These are phyloP conservation scores for Naja naja DNA, from an alignment of 2,113 vertebrate genomes.

Conservation along the genomic window DNA sequence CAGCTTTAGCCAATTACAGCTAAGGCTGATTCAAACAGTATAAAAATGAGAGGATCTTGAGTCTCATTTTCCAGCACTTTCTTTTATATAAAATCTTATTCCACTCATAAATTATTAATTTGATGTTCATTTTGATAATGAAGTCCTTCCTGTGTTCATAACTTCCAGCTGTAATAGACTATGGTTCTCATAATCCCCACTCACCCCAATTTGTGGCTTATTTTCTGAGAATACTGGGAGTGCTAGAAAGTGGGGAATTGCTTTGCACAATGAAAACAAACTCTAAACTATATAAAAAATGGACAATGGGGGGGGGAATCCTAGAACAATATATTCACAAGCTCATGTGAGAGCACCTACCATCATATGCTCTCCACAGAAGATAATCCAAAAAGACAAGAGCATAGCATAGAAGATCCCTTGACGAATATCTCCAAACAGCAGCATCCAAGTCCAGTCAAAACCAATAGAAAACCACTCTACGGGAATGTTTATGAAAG, in stretches of 20 bases:
- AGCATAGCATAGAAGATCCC: constrained; percentile 98
- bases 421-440: constrained; percentile 95
- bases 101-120: background rate
- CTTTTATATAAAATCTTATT: background rate
- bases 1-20: background rate
- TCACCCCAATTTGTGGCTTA: background rate
- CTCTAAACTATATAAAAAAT: background rate
- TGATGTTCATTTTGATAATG: background rate
- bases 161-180: background rate
- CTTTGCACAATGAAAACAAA: background rate
- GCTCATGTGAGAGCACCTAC: constrained; percentile 54
- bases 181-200: background rate
- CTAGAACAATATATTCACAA: background rate
- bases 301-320: background rate
- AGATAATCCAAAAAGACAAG: constrained; percentile 99
- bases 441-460: constrained; percentile 98
- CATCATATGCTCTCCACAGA: constrained; percentile 99
- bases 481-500: constrained; percentile 95
- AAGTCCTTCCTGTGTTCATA: background rate
- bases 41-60: background rate
- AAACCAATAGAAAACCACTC: constrained; percentile 98
- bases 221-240: background rate
- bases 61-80: background rate
- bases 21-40: background rate
- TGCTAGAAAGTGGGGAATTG: background rate